Evolutionary conservation across 1,140 invertebrate genomes (phyloP), one percentile per base, ranked within the genome.

Genomic region (Drosophila pachea): DNA sequence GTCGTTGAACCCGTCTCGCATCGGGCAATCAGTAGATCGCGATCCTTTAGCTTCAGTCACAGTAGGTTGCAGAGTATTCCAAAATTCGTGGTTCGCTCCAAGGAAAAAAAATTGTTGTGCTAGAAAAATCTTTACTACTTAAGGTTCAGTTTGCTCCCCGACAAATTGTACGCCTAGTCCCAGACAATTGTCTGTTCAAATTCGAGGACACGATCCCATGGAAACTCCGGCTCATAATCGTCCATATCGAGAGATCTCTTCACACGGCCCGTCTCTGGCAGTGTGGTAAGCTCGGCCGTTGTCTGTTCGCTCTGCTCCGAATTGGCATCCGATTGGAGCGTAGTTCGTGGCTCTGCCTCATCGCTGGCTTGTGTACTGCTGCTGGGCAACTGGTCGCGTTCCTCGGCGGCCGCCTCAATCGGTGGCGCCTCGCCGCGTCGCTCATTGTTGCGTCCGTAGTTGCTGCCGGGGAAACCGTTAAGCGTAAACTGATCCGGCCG

Each of bases 381-480:
- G 58, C 69, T 76, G 43, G 72, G 70, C 42, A 56, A 35, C 31
- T 53, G 56, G 42, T 68, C 66, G 35, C 74, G 47, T 43, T 68
- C 36, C 60, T 60, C 14, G 35, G 45, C 48, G 0, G 68, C 73
- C n/a, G 86, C 88, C 53, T 86, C 88, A 45, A 88, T 89, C 2
- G 82, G 74, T 14, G 84, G 74, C 59, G 76, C 32, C 36, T 88
- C 83, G 16, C 86, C 86, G 12, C 88, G 84, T 42, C 88, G 53
- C 69, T 89, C 88, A 54, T 89, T 89, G 68, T 88, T 88, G 45
- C 87, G 76, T 48, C 88, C 81, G 36, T 89, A 88, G 60, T 88
- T 88, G 62, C 75, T 86, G 55, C 84, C 75, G 5, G 73, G 79
- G 65, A 89, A 89, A 54, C 86, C 81, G 56, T 79, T 88, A 2